These are phyloP conservation scores for Epistrophe eligans DNA, from an alignment of 2,888 invertebrate genomes.

Conservation along the genomic window DNA sequence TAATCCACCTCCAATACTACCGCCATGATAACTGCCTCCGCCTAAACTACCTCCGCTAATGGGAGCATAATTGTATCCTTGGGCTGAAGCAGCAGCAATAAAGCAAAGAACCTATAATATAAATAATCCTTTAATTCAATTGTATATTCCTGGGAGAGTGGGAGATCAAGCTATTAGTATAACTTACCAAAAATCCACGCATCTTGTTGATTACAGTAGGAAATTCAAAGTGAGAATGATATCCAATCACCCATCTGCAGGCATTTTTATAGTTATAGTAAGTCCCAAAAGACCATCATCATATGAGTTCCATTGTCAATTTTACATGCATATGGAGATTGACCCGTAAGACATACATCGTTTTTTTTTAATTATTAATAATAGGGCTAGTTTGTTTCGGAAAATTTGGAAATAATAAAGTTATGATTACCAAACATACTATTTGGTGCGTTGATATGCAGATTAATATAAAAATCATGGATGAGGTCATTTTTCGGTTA, in stretches of 20 bases:
- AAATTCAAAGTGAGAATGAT: constrained; percentile 57
- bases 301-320: constrained; percentile 14
- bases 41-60: constrained; percentile 18
- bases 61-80: constrained; percentile 78
- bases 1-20: constrained; percentile 41
- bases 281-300: background rate
- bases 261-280: constrained; percentile 57
- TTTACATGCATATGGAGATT: constrained; percentile 14
- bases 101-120: constrained; percentile 77
- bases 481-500: constrained; percentile 39
- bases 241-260: constrained; percentile 21
- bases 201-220: constrained; percentile 81
- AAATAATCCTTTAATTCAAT: constrained; percentile 15
- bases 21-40: constrained; percentile 1
- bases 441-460: constrained; percentile 34
- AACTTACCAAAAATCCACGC: constrained; percentile 86
- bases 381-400: constrained; percentile 32
- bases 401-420: constrained; percentile 55
- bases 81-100: constrained; percentile 77
- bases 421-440: constrained; percentile 54
- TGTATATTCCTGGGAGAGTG: background rate
- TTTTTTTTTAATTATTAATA: background rate
- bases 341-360: constrained; percentile 7
- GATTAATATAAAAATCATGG: constrained; percentile 39
- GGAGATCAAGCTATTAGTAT: background rate